phyloP scores from a whole-genome alignment of 2,113 vertebrate species.

The Corythornis cristatus region DNA sequence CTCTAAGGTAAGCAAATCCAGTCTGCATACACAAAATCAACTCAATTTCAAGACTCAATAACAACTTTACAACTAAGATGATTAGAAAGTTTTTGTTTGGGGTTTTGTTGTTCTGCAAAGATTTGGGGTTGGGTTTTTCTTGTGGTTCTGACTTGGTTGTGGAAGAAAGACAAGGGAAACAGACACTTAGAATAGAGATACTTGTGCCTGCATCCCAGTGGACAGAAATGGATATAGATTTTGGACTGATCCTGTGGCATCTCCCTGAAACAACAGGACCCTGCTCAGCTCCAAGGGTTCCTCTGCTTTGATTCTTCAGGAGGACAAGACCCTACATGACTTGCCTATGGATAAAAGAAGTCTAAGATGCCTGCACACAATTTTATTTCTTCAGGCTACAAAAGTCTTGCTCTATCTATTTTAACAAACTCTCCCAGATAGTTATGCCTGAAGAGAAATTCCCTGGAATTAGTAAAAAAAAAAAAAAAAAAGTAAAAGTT shows the following conservation, averaged over 20 bases:
- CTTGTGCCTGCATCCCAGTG: background rate
- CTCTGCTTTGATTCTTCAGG: rapidly evolving
- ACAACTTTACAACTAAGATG: background rate
- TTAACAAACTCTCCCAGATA: background rate
- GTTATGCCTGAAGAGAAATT: slow-evolving; percentile 53
- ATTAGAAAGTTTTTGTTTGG: background rate
- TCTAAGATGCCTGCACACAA: background rate
- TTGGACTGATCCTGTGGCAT: rapidly evolving
- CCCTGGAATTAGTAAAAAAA: background rate
- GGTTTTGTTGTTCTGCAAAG: background rate
- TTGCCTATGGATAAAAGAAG: background rate
- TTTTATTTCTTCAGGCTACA: slow-evolving; percentile 47
- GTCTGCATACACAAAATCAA: background rate
- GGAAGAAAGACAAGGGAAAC: background rate
- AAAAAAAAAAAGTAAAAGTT: background rate
- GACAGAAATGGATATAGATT: background rate
- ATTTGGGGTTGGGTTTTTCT: background rate
- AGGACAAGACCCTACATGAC: slow-evolving; percentile 47
- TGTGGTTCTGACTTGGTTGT: background rate
- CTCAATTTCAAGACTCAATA: background rate
- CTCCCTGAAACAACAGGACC: background rate
- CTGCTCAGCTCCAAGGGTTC: background rate
- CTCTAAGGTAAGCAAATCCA: background rate
- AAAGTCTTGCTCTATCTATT: background rate
- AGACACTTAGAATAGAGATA: background rate